Conservation (phyloP, 2,113 vertebrate species). For the Perca flavescens region DNA sequence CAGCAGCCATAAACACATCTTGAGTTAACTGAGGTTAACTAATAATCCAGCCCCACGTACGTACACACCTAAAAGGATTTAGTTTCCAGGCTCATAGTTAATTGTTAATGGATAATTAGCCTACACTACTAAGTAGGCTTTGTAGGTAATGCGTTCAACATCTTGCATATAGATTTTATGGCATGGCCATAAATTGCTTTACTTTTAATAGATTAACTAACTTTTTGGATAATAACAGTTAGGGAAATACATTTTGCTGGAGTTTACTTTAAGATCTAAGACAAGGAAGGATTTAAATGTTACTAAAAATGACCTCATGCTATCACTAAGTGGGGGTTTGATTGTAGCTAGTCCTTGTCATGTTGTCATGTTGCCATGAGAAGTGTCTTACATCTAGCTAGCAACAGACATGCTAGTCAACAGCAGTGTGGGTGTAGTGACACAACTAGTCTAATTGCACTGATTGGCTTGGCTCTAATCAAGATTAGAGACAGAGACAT, state of each 20-base stretch:
- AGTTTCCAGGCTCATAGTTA: conserved; percentile 27
- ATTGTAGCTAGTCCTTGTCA: not conserved
- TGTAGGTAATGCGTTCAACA: conserved; percentile 14
- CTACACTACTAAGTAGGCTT: conserved; percentile 12
- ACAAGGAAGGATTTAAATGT: not conserved
- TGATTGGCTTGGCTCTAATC: conserved; percentile 67
- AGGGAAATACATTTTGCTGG: not conserved
- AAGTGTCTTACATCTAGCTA: conserved; percentile 7
- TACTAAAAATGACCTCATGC: not conserved
- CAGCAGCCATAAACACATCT: conserved; percentile 29
- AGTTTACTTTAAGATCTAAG: not conserved
- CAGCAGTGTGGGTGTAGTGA: conserved; percentile 35
- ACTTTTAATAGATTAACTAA: not conserved
- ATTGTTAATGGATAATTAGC: conserved; percentile 52
- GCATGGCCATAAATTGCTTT: not conserved
- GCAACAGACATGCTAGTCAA: conserved; percentile 15
- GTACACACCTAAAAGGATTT: conserved; percentile 48
- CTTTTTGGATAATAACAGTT: not conserved
- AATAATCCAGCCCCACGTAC: conserved; percentile 36
- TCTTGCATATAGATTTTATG: conserved; percentile 13
- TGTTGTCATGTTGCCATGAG: conserved; percentile 30
- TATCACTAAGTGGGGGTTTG: not conserved
- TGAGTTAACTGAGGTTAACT: conserved; percentile 56
- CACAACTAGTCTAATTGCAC: conserved; percentile 41
- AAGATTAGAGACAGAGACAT: conserved; percentile 54